phyloP scores from a whole-genome alignment of 2,888 invertebrate species.

The Linnaemya vulpina region DNA sequence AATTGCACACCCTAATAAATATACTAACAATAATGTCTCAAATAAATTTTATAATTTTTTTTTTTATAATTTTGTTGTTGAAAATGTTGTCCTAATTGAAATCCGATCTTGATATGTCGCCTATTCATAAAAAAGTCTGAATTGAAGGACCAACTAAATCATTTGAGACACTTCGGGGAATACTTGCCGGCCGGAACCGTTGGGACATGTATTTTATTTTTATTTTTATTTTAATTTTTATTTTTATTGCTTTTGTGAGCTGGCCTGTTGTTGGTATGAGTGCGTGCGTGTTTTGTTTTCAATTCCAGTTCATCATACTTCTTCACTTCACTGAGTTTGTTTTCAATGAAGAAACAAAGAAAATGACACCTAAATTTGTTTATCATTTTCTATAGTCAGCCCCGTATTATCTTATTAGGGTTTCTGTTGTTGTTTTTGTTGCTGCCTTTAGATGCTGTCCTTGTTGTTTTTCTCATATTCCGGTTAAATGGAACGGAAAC shows the following conservation, averaged over 20 bases:
- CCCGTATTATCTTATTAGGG: constrained; percentile 31
- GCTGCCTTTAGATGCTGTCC: constrained; percentile 8
- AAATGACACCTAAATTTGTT: constrained; percentile 34
- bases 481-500: constrained; percentile 78
- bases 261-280: not conserved
- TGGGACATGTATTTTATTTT: not conserved
- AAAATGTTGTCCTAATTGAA: not conserved
- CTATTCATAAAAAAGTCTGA: no score
- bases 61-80: no score
- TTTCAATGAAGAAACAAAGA: not conserved
- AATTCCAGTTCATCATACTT: constrained; percentile 32
- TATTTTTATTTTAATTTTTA: not conserved
- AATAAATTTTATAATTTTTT: no score
- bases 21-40: not conserved
- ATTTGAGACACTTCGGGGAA: not conserved
- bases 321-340: constrained; percentile 51
- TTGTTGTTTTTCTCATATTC: constrained; percentile 25
- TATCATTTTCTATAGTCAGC: constrained; percentile 3
- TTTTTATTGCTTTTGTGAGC: not conserved
- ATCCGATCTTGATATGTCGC: no score
- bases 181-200: not conserved
- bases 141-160: not conserved
- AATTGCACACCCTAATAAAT: no score
- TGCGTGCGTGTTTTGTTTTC: not conserved
- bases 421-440: constrained; percentile 3